A percentile compares a stretch with the other conserved stretches of the same genome.
Evolutionary conservation across 2,113 vertebrate species (phyloP).

Genomic region (Lucifuga dentata): DNA sequence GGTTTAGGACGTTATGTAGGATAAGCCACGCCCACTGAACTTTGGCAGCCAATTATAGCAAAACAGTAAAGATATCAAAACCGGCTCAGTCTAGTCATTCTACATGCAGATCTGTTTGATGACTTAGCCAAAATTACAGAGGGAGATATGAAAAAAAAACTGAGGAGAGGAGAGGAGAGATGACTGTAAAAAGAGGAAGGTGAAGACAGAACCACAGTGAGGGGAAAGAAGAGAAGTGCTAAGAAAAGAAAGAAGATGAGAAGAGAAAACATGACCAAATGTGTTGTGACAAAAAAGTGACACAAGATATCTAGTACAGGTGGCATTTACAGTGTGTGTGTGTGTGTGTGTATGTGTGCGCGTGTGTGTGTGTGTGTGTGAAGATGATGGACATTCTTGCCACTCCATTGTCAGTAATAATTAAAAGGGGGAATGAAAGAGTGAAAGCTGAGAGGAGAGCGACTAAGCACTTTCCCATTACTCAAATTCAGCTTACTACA

Average conservation of each 20-base stretch:
- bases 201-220: neutral
- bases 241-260: neutral
- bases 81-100: neutral
- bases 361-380: no score
- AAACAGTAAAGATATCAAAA: no score
- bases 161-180: neutral
- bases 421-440: conserved; percentile 53
- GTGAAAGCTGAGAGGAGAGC: conserved; percentile 59
- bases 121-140: neutral
- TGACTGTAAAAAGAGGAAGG: neutral
- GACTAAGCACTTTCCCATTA: conserved; percentile 57
- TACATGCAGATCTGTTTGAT: conserved; percentile 11
- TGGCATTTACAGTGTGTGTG: neutral
- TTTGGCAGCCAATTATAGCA: no score
- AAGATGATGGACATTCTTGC: neutral
- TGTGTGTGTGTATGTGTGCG: no score
- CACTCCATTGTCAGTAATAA: conserved; percentile 66
- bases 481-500: conserved; percentile 56
- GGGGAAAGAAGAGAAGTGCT: neutral
- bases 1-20: no score
- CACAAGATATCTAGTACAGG: neutral
- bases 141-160: neutral
- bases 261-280: neutral
- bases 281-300: neutral
- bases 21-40: no score